Percentiles rank a stretch among this genome's conserved stretches.
Conservation (phyloP, 1,140 invertebrate genomes). For the Drosophila orosa region DNA sequence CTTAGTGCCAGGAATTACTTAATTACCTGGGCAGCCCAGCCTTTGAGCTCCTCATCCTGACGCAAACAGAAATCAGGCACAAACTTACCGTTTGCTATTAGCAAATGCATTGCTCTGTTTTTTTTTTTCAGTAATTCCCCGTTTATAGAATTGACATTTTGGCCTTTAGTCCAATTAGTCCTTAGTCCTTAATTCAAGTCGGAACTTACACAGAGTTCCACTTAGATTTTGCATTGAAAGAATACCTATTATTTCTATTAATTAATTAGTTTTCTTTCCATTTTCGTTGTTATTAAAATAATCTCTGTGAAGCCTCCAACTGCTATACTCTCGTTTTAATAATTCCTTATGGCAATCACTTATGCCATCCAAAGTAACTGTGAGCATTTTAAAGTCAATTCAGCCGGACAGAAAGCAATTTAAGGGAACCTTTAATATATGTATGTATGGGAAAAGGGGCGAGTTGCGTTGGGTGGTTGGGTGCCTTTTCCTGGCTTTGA, state of each 20-base stretch:
- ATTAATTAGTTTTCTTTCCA: neutral
- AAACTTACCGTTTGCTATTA: slow-evolving; percentile 21
- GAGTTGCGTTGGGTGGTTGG: neutral
- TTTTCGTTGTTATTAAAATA: neutral
- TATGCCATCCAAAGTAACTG: slow-evolving; percentile 25
- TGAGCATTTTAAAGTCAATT: slow-evolving; percentile 10
- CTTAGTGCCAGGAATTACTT: slow-evolving; percentile 45
- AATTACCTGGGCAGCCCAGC: slow-evolving; percentile 31
- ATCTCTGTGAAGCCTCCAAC: neutral
- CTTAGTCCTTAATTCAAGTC: neutral
- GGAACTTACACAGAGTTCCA: neutral
- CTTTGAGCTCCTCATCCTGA: neutral
- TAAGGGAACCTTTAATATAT: slow-evolving; percentile 33
- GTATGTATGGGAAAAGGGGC: neutral
- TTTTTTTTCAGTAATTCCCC: neutral
- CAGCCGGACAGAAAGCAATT: slow-evolving; percentile 17
- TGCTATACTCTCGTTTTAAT: slow-evolving; percentile 1
- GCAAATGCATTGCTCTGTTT: neutral
- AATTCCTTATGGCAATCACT: slow-evolving; percentile 35
- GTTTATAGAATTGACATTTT: neutral
- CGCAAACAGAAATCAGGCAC: slow-evolving; percentile 12
- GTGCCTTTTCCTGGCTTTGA: slow-evolving; percentile 6
- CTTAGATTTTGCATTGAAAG: neutral
- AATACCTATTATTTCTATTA: neutral
- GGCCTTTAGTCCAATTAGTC: neutral